Base-by-base conservation (phyloP, 2,797 vertebrate species). In the Eulemur mongoz region DNA sequence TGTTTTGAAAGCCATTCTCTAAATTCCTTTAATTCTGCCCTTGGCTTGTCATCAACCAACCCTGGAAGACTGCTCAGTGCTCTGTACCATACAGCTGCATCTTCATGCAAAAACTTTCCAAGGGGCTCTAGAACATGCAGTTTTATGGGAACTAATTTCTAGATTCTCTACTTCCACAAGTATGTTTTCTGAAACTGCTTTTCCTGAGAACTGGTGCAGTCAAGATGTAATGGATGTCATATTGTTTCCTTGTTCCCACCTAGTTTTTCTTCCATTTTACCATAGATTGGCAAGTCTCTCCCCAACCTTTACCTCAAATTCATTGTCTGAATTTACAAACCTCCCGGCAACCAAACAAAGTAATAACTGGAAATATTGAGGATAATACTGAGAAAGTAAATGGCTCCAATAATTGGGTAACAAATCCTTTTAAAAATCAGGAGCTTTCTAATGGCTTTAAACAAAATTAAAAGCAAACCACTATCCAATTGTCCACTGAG, bases 381-480 rank as follows among this genome's bases (percentile, higher is more conserved):
- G 27, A 76, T 79, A 27, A 25, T 93, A 52, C 1, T 85, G 81
- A 90, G 61, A 82, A 82, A 65, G n/a, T 87, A 52, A 92, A 83
- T 23, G 32, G 63, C 63, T 93, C 25, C 4, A 63, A 38, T 75
- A 89, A 81, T n/a, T 76, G 72, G 27, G 65, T 93, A 88, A 93
- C 50, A 80, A 69, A 94, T 69, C 11, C 6, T 84, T 89, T 82
- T 30, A 92, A 95, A 65, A 89, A 69, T 81, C 32, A 72, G 43
- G 20, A 73, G 54, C 23, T 97, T 81, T 89, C 57, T n/a, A 69
- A 86, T 20, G 85, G 52, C 13, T 94, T 93, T 91, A 73, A 87
- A 75, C 27, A 87, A 82, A 91, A 84, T 10, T 72, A 15, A 92
- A 94, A 92, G 43, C 63, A 95, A 96, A 92, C 40, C 22, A 91